Evolutionary conservation across 2,888 invertebrate species (phyloP).

Genomic region (Scaptomyza reducta): DNA sequence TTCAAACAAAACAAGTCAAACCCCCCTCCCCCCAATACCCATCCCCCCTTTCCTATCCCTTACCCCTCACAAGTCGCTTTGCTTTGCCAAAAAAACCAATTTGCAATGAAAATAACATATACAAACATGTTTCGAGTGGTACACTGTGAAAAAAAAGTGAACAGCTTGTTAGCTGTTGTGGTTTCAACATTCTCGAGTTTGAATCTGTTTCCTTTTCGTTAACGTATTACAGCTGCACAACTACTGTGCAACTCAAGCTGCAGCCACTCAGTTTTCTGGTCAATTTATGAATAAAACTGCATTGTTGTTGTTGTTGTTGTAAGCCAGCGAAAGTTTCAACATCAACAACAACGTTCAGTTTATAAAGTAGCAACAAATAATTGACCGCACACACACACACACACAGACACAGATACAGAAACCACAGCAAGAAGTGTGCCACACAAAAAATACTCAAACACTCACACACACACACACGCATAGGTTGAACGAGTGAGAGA

Average conservation of each 20-base stretch:
- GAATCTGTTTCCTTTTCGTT: too few relatives aligned
- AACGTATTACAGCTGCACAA: neutral
- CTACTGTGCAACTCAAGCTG: conserved; percentile 14
- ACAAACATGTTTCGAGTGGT: neutral
- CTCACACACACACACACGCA: neutral
- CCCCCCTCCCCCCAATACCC: neutral
- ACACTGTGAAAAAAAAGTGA: neutral
- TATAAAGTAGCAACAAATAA: conserved; percentile 75
- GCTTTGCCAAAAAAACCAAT: neutral
- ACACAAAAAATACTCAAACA: neutral
- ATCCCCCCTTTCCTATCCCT: too few relatives aligned
- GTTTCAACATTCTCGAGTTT: too few relatives aligned
- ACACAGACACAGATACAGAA: conserved; percentile 14
- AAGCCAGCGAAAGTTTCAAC: conserved; percentile 7
- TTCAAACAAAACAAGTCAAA: neutral
- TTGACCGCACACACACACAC: conserved; percentile 54
- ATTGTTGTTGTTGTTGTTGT: conserved; percentile 21
- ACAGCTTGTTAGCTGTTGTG: too few relatives aligned
- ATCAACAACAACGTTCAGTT: conserved; percentile 41
- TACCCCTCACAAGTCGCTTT: neutral
- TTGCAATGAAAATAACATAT: neutral
- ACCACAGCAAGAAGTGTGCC: conserved; percentile 16
- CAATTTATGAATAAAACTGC: conserved; percentile 47
- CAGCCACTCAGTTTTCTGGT: conserved; percentile 45
- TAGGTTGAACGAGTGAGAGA: neutral